These are phyloP conservation scores for Taeniopygia guttata DNA, from an alignment of 2,797 vertebrate genomes.

Conservation along the genomic window DNA sequence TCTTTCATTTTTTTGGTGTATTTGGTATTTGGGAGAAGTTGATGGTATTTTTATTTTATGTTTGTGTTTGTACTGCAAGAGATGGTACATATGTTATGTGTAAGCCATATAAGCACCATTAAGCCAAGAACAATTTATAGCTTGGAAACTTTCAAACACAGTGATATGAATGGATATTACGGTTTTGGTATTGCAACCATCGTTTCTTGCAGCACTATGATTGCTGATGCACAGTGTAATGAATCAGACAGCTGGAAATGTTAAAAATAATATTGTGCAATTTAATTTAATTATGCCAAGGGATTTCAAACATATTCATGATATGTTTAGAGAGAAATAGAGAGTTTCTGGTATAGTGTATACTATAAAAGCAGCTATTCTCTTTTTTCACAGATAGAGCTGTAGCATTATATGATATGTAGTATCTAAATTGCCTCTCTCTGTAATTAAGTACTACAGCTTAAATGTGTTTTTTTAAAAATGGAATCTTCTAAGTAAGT, in stretches of 20 bases:
- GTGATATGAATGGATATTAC: not conserved
- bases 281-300: not conserved
- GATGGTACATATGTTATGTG: not conserved
- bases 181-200: not conserved
- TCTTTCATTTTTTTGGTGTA: not conserved
- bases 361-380: not conserved
- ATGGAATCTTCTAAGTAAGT: not conserved
- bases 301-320: not conserved
- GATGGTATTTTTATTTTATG: not conserved
- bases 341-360: not conserved
- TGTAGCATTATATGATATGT: not conserved
- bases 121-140: not conserved
- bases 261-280: not conserved
- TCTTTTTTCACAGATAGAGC: not conserved
- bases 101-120: not conserved
- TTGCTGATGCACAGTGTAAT: not conserved
- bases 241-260: not conserved
- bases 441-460: not conserved
- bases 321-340: not conserved
- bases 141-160: not conserved
- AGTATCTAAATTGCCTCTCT: not conserved
- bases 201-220: not conserved
- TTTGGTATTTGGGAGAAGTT: not conserved
- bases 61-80: not conserved
- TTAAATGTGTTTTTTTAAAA: not conserved